Evolutionary conservation across 1,140 invertebrate species (phyloP), one percentile per base, ranked within the genome.

Genomic region (Drosophila equinoxialis): DNA sequence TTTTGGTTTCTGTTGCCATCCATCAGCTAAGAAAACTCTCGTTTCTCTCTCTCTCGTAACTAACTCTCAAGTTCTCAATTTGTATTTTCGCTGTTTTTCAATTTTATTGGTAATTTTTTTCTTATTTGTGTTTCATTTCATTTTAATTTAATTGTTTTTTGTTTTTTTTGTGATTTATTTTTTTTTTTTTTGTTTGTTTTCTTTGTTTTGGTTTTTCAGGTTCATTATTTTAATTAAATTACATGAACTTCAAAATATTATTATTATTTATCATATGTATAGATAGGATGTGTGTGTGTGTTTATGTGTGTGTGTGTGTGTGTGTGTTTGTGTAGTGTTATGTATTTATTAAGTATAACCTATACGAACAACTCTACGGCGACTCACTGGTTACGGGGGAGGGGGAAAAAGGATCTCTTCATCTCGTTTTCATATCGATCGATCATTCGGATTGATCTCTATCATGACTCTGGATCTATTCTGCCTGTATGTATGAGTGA

Each of bases 151-250:
- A 41, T 60, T 55, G 30, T 30, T 37, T 37, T 70, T 30, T 37
- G 10, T 70, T 75, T 71, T 64, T 71, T 61, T 42, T 48, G 55
- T 70, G 59, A 51, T 23, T 23, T 23, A 23, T 60, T 70, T 74
- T 67, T n/a, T 67, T 11, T 41, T 57, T 66, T 33, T 65, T 65
- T 64, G 54, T 51, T 69, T 68, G 74, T 78, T 65, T 74, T 79
- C 68, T 64, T 58, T 77, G 73, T 74, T 77, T 81, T 77, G 70
- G 64, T 79, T 81, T 89, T 79, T 73, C 65, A 84, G 84, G 84
- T 89, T 90, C 84, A 90, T 89, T 89, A 89, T 90, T 89, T 89
- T 89, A 89, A 89, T 89, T 89, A 89, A 89, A 89, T 89, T 89
- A 89, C 84, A 89, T 89, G 84, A 89, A 89, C 84, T 89, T 89